Evolutionary conservation across 1,140 invertebrate species (phyloP).

Genomic region (Drosophila asahinai): DNA sequence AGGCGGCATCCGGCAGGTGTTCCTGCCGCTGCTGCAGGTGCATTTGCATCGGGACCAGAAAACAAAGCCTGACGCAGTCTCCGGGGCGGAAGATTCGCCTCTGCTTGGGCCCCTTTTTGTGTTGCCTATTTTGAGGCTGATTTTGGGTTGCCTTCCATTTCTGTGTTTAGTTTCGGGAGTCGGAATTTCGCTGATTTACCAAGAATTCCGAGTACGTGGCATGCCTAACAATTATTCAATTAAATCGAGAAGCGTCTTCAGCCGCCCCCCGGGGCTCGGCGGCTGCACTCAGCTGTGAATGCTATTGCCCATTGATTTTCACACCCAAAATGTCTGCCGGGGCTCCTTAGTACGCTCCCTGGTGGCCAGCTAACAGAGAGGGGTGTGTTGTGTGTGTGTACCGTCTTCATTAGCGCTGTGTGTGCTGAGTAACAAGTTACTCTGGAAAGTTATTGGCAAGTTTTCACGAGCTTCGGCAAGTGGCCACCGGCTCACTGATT

Average conservation of each 20-base stretch:
- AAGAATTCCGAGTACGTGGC: constrained; percentile 54
- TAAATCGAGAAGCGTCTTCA: constrained; percentile 77
- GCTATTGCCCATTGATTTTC: constrained; percentile 51
- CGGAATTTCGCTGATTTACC: constrained; percentile 48
- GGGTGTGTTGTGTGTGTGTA: constrained; percentile 16
- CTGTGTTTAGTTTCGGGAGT: constrained; percentile 24
- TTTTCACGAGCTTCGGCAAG: constrained; percentile 33
- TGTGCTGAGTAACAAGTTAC: constrained; percentile 47
- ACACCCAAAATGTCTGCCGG: constrained; percentile 35
- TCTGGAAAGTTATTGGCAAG: constrained; percentile 40
- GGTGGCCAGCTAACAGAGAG: constrained; percentile 6
- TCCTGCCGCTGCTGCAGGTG: constrained; percentile 35
- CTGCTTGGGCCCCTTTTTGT: constrained; percentile 7
- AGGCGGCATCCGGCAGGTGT: constrained; percentile 26
- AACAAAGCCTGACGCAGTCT: constrained; percentile 63
- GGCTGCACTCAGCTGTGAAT: constrained; percentile 53
- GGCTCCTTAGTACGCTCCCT: constrained; percentile 16
- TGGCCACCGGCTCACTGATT: constrained; percentile 40
- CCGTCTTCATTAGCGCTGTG: constrained; percentile 67
- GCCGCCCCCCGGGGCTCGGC: constrained; percentile 30
- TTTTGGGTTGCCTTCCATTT: not conserved
- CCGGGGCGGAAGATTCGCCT: constrained; percentile 23
- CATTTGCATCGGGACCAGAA: constrained; percentile 35
- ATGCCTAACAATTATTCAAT: constrained; percentile 83
- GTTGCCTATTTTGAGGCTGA: constrained; percentile 48